phyloP scores from a whole-genome alignment of 1,140 invertebrate genomes.

The Heliothis subflexa region DNA sequence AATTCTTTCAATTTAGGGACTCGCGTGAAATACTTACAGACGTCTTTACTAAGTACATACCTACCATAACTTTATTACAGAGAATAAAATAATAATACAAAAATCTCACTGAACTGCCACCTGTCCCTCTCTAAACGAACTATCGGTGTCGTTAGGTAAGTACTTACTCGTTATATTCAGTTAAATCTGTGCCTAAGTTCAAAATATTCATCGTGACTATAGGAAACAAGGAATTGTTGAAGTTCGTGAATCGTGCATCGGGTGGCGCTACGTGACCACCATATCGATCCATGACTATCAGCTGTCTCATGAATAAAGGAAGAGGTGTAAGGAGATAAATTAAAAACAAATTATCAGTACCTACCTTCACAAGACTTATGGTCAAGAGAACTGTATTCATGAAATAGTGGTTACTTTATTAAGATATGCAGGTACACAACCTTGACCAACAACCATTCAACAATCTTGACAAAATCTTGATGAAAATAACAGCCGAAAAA shows the following conservation, averaged over 20 bases:
- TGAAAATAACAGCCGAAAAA: not conserved
- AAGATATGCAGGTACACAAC: not conserved
- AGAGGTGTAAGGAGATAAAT: not conserved
- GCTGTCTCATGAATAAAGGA: slow-evolving; percentile 29
- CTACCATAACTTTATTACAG: too few species aligned
- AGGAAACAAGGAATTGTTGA: not conserved
- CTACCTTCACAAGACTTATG: not conserved
- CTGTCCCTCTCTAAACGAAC: slow-evolving; percentile 4
- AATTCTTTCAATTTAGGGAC: too few species aligned
- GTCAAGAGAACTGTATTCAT: too few species aligned
- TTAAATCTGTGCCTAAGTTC: not conserved
- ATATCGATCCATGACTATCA: slow-evolving; percentile 8
- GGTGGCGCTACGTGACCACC: not conserved
- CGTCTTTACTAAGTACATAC: too few species aligned
- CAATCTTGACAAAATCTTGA: not conserved
- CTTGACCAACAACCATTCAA: not conserved
- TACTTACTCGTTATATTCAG: not conserved
- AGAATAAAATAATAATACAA: too few species aligned
- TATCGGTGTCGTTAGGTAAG: not conserved
- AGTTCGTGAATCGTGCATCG: slow-evolving; percentile 13
- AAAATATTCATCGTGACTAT: not conserved
- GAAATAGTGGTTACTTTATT: too few species aligned
- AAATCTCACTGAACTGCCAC: not conserved
- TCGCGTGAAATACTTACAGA: too few species aligned
- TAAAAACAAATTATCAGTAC: not conserved